Evolutionary conservation across 2,888 invertebrate species (phyloP), one percentile per base, ranked within the genome.

Genomic region (Cosmopolites sordidus): DNA sequence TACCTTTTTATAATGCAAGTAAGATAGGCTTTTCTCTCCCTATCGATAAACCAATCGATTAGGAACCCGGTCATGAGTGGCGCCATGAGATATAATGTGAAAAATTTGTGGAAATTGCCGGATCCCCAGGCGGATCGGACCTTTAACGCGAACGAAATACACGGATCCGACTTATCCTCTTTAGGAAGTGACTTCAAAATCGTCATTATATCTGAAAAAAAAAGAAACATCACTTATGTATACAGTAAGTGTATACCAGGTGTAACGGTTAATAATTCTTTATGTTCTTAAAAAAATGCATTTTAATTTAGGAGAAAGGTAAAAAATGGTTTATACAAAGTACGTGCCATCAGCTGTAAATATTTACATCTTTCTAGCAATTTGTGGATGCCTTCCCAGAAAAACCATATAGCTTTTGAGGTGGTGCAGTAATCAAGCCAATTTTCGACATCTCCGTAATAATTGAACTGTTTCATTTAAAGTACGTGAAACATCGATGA

Each of bases 11-110:
- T 83, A 75, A 98, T 89, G 73, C 84, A 83, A 77, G 89, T 94
- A 70, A 98, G 80, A 68, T 95, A 97, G 66, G 80, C 78, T 77
- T 92, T 95, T 70, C 99, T 81, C 75, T 97, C 96, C 69, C 98
- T 82, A 62, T 94, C 91, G 71, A 94, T 84, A 81, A 98, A 98
- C 94, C 97, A 95, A 78, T 98, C 97, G 79, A 99, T 90, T 62
- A 99, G 82, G 77, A 92, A 95, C 52, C 92, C 92, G 41, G 93
- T 89, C 98, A 99, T 98, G 70, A 89, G 82, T 15, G 98, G 98
- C 37, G 98, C 89, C 56, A 78, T 76, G 69, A 83, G 83, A 76
- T 97, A 98, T 56, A 99, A 78, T 67, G 86, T 81, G 80, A 99
- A 98, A 75, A 99, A 90, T 73, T 84, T 86, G 73, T 91, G 89